Percentiles rank a stretch among this genome's conserved stretches.
These are phyloP conservation scores for Pterobdella sp. DNA, from an alignment of 2,888 invertebrate genomes.

Conservation along the genomic window DNA sequence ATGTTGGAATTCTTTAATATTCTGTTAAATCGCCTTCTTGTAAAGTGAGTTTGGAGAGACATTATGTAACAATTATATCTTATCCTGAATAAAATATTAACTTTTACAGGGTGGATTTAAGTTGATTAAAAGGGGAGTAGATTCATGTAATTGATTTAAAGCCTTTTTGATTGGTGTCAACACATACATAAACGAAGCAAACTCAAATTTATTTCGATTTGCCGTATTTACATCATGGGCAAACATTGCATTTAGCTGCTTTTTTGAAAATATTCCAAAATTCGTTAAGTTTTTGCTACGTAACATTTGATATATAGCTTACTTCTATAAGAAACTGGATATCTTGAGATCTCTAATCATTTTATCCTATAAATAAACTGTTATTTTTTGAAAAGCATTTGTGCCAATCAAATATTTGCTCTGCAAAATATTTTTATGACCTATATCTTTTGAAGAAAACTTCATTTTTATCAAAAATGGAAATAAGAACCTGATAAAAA, in stretches of 20 bases:
- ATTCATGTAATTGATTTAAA: neutral
- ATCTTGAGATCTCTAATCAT: neutral
- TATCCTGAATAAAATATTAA: constrained; percentile 1
- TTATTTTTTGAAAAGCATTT: too few relatives aligned
- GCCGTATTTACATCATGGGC: neutral
- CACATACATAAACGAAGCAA: neutral
- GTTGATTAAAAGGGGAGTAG: neutral
- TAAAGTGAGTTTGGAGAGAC: neutral
- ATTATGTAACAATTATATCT: neutral
- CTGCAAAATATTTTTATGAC: too few relatives aligned
- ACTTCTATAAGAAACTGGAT: neutral
- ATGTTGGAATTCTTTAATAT: too few relatives aligned
- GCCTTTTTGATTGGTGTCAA: neutral
- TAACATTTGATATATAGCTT: neutral
- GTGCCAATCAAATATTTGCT: too few relatives aligned
- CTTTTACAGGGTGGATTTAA: neutral
- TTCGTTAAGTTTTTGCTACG: neutral
- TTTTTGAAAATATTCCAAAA: neutral
- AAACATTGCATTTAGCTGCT: neutral
- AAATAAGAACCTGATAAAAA: too few relatives aligned
- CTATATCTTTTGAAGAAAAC: too few relatives aligned
- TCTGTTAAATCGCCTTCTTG: neutral
- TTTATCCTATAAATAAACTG: constrained; percentile 5
- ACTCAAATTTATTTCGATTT: neutral
- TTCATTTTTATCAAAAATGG: too few relatives aligned